A percentile compares a stretch with the other conserved stretches of the same genome.
Conservation (phyloP, 2,888 invertebrate species). For the Fragum fragum region DNA sequence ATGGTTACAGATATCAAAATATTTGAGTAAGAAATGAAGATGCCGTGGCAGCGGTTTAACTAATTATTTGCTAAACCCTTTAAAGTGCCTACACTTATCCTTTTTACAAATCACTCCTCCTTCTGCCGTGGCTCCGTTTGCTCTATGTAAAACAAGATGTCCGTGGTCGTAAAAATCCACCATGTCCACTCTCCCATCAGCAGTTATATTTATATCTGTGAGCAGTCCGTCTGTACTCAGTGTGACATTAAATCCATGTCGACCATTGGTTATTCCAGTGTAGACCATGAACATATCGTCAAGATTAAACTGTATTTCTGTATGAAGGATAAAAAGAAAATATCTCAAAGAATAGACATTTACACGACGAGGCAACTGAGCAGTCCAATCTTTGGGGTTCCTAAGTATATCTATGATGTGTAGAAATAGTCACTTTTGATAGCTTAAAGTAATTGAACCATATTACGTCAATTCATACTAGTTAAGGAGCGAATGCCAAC, state of each 20-base stretch:
- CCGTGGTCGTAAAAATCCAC: slow-evolving; percentile 38
- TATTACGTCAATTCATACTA: too few relatives aligned
- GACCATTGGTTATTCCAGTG: slow-evolving; percentile 48
- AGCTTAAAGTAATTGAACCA: too few relatives aligned
- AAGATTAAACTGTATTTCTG: slow-evolving; percentile 7
- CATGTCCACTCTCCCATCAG: neutral
- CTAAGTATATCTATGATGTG: too few relatives aligned
- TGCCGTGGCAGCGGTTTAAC: too few relatives aligned
- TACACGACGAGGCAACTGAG: too few relatives aligned
- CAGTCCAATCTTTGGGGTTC: too few relatives aligned
- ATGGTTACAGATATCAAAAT: too few relatives aligned
- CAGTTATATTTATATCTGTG: slow-evolving; percentile 13
- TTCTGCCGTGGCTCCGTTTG: neutral
- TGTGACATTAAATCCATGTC: slow-evolving; percentile 46
- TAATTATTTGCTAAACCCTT: too few relatives aligned
- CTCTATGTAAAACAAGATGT: slow-evolving; percentile 15
- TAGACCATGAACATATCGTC: slow-evolving; percentile 22
- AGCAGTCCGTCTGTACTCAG: slow-evolving; percentile 50
- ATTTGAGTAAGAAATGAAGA: too few relatives aligned
- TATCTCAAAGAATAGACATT: too few relatives aligned
- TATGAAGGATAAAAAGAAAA: neutral
- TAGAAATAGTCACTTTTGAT: too few relatives aligned
- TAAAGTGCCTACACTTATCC: slow-evolving; percentile 49
- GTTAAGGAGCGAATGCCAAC: too few relatives aligned
- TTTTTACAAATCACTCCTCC: slow-evolving; percentile 58